Percentiles rank a stretch among this genome's conserved stretches.
Evolutionary conservation across 2,888 invertebrate species (phyloP).

Genomic region (Teleogryllus oceanicus): DNA sequence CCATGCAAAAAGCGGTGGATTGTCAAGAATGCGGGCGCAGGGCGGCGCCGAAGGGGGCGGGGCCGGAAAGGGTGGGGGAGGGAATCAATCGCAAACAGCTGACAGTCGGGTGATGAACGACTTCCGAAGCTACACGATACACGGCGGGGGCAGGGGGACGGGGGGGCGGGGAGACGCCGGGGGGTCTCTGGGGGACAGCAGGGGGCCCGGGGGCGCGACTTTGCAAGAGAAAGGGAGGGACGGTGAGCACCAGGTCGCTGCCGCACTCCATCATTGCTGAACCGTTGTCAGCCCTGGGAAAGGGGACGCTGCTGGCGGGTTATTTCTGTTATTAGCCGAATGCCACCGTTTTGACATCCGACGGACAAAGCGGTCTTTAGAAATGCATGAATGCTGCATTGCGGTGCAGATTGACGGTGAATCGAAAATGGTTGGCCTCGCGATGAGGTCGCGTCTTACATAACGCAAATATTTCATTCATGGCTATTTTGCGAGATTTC

Average conservation of each 20-base stretch:
- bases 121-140: conserved; percentile 18
- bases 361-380: no score
- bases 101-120: conserved; percentile 18
- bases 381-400: no score
- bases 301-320: neutral
- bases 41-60: neutral
- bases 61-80: neutral
- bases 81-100: conserved; percentile 18
- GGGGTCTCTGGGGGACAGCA: no score
- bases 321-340: neutral
- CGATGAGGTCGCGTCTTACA: no score
- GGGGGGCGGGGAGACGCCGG: neutral
- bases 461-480: no score
- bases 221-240: neutral
- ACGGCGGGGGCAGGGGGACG: neutral
- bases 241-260: neutral
- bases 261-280: neutral
- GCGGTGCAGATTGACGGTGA: no score
- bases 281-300: neutral
- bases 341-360: neutral
- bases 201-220: no score
- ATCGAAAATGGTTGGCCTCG: no score
- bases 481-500: no score
- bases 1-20: conserved; percentile 6
- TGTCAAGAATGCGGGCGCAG: neutral